phyloP scores from a whole-genome alignment of 2,888 invertebrate genomes.

The Rugalucina vietnamica region DNA sequence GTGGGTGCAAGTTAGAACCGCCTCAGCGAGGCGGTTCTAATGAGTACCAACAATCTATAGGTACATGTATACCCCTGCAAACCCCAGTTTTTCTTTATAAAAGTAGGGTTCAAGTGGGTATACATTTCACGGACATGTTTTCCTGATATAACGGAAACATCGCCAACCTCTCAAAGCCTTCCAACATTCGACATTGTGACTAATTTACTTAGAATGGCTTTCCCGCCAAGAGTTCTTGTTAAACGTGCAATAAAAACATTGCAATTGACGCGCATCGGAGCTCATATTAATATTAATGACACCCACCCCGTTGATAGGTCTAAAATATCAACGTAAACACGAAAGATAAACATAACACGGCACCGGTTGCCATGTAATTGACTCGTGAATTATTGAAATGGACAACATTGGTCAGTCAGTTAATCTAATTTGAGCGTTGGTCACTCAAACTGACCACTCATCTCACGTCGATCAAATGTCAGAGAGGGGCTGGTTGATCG shows the following conservation, averaged over 20 bases:
- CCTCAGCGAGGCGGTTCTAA: background rate
- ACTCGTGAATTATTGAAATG: background rate
- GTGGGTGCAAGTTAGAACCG: background rate
- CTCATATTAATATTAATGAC: background rate
- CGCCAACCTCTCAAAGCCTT: too few species aligned
- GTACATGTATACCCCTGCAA: background rate
- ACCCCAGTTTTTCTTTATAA: background rate
- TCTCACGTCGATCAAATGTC: background rate
- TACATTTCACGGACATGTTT: too few species aligned
- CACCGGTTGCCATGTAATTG: conserved; percentile 4
- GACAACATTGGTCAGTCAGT: conserved; percentile 8
- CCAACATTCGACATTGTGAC: too few species aligned
- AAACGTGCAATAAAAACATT: background rate
- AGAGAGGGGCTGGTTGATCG: background rate
- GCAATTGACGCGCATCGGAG: background rate
- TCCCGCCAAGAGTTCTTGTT: too few species aligned
- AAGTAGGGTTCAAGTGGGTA: background rate
- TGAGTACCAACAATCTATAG: background rate
- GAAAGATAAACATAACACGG: conserved; percentile 5
- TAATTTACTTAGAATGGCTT: too few species aligned
- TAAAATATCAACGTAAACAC: background rate
- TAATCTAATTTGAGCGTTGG: conserved; percentile 14
- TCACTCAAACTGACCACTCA: conserved; percentile 13
- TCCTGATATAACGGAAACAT: too few species aligned
- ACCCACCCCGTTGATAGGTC: background rate